Evolutionary conservation across 2,797 vertebrate species (phyloP).

Genomic region (Lepilemur septentrionalis): DNA sequence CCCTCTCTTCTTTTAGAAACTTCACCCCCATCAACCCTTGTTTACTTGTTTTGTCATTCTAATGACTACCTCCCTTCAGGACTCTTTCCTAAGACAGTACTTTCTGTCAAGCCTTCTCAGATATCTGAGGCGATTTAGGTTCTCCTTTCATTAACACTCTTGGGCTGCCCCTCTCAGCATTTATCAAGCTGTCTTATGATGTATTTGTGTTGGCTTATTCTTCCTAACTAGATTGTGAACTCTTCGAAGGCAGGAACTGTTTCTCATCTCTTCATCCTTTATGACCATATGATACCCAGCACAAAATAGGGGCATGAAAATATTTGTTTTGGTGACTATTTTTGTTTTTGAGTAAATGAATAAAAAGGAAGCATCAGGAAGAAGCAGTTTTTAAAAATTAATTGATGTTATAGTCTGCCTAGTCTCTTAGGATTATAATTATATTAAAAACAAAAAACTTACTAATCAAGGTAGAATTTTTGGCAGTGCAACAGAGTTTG

Average conservation of each 20-base stretch:
- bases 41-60: background rate
- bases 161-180: background rate
- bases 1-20: background rate
- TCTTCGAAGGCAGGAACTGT: background rate
- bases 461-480: background rate
- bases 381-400: background rate
- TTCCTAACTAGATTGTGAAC: background rate
- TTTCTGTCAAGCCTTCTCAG: background rate
- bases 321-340: background rate
- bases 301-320: background rate
- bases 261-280: background rate
- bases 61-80: background rate
- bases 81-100: background rate
- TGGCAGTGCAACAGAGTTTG: background rate
- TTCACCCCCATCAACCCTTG: background rate
- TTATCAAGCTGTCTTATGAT: fast-evolving
- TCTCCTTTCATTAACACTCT: background rate
- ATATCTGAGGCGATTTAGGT: background rate
- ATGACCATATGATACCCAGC: background rate
- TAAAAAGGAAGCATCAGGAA: background rate
- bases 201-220: background rate
- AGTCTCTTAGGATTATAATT: background rate
- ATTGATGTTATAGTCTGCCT: background rate
- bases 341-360: constrained; percentile 2
- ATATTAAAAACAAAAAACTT: background rate